phyloP scores from a whole-genome alignment of 2,113 vertebrate genomes.

The Neomonachus schauinslandi region DNA sequence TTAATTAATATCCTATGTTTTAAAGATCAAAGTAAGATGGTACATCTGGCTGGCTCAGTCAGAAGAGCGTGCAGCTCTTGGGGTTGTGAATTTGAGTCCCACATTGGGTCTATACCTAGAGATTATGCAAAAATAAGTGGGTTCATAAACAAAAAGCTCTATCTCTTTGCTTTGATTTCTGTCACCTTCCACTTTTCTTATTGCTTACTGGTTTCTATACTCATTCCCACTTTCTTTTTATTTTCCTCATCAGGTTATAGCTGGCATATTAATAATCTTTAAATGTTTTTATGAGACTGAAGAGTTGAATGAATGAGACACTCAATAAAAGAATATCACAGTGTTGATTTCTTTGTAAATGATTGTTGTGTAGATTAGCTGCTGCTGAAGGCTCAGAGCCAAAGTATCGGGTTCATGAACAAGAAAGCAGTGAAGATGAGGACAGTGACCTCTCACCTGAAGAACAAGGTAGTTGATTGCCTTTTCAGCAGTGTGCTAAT shows the following conservation, averaged over 20 bases:
- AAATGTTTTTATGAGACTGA: constrained; percentile 27
- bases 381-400: constrained; percentile 93
- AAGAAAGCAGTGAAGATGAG: constrained; percentile 94
- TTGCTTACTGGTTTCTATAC: constrained; percentile 27
- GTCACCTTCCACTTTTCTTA: background rate
- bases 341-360: constrained; percentile 62
- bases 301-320: constrained; percentile 35
- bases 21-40: background rate
- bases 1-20: background rate
- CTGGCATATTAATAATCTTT: constrained; percentile 29
- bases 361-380: constrained; percentile 85
- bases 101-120: background rate
- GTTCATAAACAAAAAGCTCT: background rate
- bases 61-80: background rate
- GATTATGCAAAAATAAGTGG: constrained; percentile 8
- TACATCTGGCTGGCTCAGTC: background rate
- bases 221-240: background rate
- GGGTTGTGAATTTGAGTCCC: background rate
- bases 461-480: constrained; percentile 90
- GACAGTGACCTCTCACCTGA: constrained; percentile 92
- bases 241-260: background rate
- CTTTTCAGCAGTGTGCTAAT: background rate
- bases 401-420: constrained; percentile 84
- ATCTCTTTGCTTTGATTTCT: constrained; percentile 14
- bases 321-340: constrained; percentile 5